Percentiles rank a stretch among this genome's conserved stretches.
phyloP scores from a whole-genome alignment of 2,113 vertebrate species.

The Thinocorus orbignyianus region DNA sequence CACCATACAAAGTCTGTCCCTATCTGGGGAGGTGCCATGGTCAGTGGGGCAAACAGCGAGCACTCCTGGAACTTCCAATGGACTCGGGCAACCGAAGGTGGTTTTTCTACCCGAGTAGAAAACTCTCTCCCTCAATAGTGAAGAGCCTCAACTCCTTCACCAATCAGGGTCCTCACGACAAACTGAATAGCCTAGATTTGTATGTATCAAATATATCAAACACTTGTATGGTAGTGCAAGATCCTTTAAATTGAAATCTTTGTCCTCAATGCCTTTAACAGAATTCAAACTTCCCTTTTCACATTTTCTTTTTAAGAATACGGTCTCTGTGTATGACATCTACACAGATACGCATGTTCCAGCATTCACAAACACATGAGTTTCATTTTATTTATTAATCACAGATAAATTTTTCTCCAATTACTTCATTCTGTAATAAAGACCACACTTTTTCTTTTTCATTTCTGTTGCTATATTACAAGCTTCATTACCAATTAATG shows the following conservation, averaged over 20 bases:
- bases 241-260: neutral
- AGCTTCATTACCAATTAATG: slow-evolving; percentile 70
- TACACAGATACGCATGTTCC: fast-evolving
- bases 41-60: fast-evolving
- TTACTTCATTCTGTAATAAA: neutral
- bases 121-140: neutral
- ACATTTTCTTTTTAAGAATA: neutral
- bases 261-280: neutral
- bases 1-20: fast-evolving
- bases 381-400: neutral
- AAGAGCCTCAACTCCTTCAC: neutral
- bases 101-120: neutral
- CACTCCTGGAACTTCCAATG: fast-evolving
- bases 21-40: neutral
- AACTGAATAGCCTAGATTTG: neutral
- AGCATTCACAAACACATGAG: neutral
- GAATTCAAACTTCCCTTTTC: neutral
- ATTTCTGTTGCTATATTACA: slow-evolving; percentile 42
- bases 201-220: neutral
- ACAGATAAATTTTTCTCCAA: neutral
- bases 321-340: neutral
- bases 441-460: neutral
- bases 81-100: neutral
- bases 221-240: neutral
- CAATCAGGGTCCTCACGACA: neutral